These are phyloP conservation scores for Gallinago solitaria DNA, from an alignment of 2,797 vertebrate species.

Conservation along the genomic window DNA sequence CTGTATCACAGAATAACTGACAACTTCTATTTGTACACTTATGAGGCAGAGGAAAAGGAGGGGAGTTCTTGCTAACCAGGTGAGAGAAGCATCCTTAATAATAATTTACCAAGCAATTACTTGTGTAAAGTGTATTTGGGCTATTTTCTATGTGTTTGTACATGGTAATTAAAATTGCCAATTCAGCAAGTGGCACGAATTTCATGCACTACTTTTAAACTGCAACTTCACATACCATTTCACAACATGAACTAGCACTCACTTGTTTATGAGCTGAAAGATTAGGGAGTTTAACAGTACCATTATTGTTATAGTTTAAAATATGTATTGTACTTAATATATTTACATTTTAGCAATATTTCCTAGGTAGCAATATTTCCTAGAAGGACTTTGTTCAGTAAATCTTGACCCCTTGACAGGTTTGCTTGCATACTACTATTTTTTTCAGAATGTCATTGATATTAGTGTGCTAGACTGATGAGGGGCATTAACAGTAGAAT, in stretches of 20 bases:
- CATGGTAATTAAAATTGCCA: neutral
- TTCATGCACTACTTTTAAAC: neutral
- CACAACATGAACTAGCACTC: neutral
- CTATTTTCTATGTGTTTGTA: neutral
- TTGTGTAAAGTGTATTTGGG: neutral
- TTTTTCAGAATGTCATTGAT: neutral
- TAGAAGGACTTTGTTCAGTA: neutral
- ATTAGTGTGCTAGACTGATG: neutral
- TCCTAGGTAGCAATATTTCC: neutral
- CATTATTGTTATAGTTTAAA: neutral
- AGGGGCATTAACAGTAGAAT: neutral
- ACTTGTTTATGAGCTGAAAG: neutral
- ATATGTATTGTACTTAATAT: neutral
- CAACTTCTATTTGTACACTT: neutral
- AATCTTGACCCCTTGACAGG: neutral
- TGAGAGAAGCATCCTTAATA: neutral
- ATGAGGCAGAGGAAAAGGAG: neutral
- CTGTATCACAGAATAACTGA: neutral
- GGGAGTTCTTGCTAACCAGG: neutral
- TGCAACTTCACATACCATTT: neutral
- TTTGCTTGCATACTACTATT: neutral
- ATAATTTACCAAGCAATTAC: neutral
- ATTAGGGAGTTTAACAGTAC: neutral
- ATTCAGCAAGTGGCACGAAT: neutral
- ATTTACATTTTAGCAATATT: neutral